phyloP scores from a whole-genome alignment of 2,888 invertebrate species.

The Anorthoa munda region DNA sequence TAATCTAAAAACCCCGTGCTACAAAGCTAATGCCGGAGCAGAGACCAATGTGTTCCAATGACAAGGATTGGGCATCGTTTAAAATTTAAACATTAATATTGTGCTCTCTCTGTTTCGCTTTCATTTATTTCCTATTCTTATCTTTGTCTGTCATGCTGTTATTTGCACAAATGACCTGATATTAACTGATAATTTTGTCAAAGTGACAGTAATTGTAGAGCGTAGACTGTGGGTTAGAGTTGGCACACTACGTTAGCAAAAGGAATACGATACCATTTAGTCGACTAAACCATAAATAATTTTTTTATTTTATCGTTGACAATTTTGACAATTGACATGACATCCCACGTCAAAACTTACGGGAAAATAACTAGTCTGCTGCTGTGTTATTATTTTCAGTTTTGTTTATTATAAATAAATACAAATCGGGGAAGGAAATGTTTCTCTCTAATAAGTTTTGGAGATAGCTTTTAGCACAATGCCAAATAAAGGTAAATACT shows the following conservation, averaged over 20 bases:
- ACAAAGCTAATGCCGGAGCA: slow-evolving; percentile 40
- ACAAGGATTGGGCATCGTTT: rapidly evolving
- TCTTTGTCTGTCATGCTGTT: slow-evolving; percentile 27
- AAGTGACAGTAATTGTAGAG: slow-evolving; percentile 36
- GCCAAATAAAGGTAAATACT: slow-evolving; percentile 75
- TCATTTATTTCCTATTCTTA: background rate
- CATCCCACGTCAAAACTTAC: slow-evolving; percentile 27
- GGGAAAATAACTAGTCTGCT: slow-evolving; percentile 19
- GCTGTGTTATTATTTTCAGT: slow-evolving; percentile 44
- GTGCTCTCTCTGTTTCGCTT: slow-evolving; percentile 27
- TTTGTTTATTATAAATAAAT: slow-evolving; percentile 15
- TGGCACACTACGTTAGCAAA: too few species aligned
- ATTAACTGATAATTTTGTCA: slow-evolving; percentile 37
- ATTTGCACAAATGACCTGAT: background rate
- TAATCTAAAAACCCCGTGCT: slow-evolving; percentile 48
- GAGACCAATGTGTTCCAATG: slow-evolving; percentile 33
- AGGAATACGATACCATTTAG: too few species aligned
- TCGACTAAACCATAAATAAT: too few species aligned
- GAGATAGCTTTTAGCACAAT: slow-evolving; percentile 52
- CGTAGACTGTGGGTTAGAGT: too few species aligned
- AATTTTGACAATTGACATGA: too few species aligned
- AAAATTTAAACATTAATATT: background rate
- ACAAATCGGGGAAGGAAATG: slow-evolving; percentile 1
- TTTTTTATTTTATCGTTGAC: too few species aligned
- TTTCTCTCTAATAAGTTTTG: background rate